Evolutionary conservation across 1,140 invertebrate genomes (phyloP).

Genomic region (Drosophila dunni): DNA sequence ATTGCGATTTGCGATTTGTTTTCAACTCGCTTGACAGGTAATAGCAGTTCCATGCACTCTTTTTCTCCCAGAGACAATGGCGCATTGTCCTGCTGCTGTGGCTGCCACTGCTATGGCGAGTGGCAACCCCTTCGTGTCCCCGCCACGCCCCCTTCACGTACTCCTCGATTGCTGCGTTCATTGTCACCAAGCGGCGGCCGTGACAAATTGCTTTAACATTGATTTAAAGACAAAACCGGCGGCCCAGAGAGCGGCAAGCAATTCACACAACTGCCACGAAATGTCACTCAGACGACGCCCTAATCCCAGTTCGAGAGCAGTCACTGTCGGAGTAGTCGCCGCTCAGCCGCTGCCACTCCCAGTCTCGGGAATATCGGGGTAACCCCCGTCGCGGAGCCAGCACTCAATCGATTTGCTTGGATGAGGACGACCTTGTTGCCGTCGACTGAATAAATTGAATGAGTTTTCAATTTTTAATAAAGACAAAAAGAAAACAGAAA

Average conservation of each 20-base stretch:
- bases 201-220: constrained; percentile 81
- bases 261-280: constrained; percentile 81
- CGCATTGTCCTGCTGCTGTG: constrained; percentile 34
- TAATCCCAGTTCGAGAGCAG: constrained; percentile 51
- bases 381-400: constrained; percentile 42
- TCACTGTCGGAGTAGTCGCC: constrained; percentile 13
- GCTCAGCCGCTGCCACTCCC: constrained; percentile 8
- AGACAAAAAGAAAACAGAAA: constrained; percentile 54
- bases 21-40: constrained; percentile 81
- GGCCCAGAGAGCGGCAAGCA: constrained; percentile 27
- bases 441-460: constrained; percentile 78
- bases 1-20: constrained; percentile 80
- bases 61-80: constrained; percentile 37
- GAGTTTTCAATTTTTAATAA: constrained; percentile 83
- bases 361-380: constrained; percentile 19
- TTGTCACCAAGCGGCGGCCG: constrained; percentile 68
- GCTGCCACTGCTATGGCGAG: constrained; percentile 18
- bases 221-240: constrained; percentile 75
- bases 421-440: constrained; percentile 66
- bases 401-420: constrained; percentile 71
- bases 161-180: constrained; percentile 33
- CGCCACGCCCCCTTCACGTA: not conserved
- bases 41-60: constrained; percentile 50
- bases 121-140: constrained; percentile 48
- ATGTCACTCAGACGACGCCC: constrained; percentile 78